Conservation (phyloP, 1,140 invertebrate genomes). For the Rhopalosiphum maidis region DNA sequence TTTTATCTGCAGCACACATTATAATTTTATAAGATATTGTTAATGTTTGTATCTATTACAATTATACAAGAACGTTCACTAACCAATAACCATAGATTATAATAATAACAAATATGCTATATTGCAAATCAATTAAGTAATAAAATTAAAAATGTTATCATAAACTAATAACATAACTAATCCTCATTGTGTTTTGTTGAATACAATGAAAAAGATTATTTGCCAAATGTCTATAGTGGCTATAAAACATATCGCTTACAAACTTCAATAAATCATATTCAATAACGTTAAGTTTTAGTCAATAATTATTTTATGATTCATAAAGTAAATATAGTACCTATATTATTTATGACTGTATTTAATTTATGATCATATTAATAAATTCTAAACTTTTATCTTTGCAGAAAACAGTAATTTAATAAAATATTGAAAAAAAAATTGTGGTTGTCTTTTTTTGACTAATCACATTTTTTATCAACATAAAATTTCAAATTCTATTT, state of each 20-base stretch:
- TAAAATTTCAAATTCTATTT: not conserved
- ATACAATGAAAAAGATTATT: not conserved
- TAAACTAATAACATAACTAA: not conserved
- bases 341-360: not conserved
- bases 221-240: not conserved
- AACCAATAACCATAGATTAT: not conserved
- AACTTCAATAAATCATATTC: not conserved
- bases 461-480: not conserved
- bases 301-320: not conserved
- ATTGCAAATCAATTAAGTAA: not conserved
- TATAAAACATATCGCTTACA: not conserved
- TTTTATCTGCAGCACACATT: not conserved
- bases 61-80: not conserved
- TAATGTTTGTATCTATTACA: not conserved
- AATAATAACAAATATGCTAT: not conserved
- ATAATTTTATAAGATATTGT: not conserved
- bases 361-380: not conserved
- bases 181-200: not conserved
- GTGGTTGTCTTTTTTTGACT: not conserved
- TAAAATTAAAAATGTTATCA: not conserved
- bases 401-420: not conserved
- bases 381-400: not conserved
- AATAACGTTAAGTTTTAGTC: not conserved
- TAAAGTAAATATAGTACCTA: not conserved
- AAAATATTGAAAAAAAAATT: not conserved